Conservation (phyloP, 2,797 vertebrate species). For the Thamnophis elegans region DNA sequence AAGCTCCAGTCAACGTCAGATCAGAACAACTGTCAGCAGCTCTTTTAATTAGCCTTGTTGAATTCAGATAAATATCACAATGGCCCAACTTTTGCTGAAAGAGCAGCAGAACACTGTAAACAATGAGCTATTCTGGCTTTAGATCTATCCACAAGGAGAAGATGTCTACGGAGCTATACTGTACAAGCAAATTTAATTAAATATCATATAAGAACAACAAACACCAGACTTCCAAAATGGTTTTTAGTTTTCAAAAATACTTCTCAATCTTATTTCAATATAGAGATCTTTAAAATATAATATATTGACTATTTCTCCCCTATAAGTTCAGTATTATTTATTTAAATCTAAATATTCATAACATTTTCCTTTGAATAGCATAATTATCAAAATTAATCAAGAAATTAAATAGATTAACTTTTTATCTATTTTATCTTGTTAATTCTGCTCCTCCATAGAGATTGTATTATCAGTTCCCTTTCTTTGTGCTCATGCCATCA, state of each 20-base stretch:
- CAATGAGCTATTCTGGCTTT: conserved; percentile 54
- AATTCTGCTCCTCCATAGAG: conserved; percentile 66
- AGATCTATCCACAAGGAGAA: conserved; percentile 42
- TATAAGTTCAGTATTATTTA: neutral
- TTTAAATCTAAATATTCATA: neutral
- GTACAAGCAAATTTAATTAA: conserved; percentile 24
- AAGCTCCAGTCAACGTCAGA: conserved; percentile 87
- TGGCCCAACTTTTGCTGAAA: conserved; percentile 77
- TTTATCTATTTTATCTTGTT: conserved; percentile 66
- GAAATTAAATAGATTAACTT: conserved; percentile 63
- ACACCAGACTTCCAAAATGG: conserved; percentile 8
- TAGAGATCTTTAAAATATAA: conserved; percentile 7
- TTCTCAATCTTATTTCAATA: conserved; percentile 23
- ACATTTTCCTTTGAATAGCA: neutral
- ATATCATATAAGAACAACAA: conserved; percentile 11
- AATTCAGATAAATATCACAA: conserved; percentile 88
- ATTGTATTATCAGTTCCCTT: conserved; percentile 59
- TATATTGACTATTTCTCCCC: neutral
- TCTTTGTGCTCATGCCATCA: conserved; percentile 66
- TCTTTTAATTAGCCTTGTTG: conserved; percentile 87
- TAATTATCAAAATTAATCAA: conserved; percentile 42
- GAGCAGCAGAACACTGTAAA: conserved; percentile 71
- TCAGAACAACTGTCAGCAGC: conserved; percentile 87
- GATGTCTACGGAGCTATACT: conserved; percentile 34
- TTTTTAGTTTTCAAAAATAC: conserved; percentile 41